A percentile compares a stretch with the other conserved stretches of the same genome.
Conservation (phyloP, 2,797 vertebrate genomes). For the Spinus olivaceus region DNA sequence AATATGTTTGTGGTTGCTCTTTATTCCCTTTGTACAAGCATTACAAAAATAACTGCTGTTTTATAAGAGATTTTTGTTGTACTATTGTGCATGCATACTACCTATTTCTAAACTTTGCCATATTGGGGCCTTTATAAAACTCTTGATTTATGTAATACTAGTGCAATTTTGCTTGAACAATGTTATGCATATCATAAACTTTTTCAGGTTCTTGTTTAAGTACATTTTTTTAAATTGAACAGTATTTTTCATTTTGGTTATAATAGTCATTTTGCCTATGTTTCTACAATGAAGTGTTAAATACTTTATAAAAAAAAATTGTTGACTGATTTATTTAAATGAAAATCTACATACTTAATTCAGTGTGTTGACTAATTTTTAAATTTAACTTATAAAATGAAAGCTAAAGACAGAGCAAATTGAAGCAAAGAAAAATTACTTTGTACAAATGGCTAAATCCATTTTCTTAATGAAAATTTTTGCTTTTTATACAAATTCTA, state of each 20-base stretch:
- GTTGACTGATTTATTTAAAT: constrained; percentile 80
- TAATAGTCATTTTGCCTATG: constrained; percentile 80
- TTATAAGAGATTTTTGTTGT: constrained; percentile 84
- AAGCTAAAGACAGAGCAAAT: background rate
- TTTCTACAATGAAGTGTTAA: constrained; percentile 81
- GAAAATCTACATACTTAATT: constrained; percentile 76
- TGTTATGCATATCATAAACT: constrained; percentile 81
- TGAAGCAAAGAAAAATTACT: background rate
- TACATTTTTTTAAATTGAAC: constrained; percentile 80
- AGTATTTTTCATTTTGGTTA: constrained; percentile 81
- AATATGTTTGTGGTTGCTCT: constrained; percentile 83
- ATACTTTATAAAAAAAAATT: constrained; percentile 78
- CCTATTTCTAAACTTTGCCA: constrained; percentile 86
- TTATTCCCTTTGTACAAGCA: constrained; percentile 82
- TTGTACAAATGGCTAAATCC: constrained; percentile 11
- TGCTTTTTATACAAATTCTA: constrained; percentile 5
- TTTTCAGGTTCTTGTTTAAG: constrained; percentile 81
- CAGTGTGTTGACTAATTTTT: constrained; percentile 71
- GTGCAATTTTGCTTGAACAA: constrained; percentile 82
- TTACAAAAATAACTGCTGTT: constrained; percentile 79
- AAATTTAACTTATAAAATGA: constrained; percentile 25
- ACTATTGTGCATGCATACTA: constrained; percentile 85
- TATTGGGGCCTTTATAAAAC: constrained; percentile 83
- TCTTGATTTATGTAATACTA: constrained; percentile 81
- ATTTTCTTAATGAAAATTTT: constrained; percentile 16